Evolutionary conservation across 1,140 invertebrate genomes (phyloP).

Genomic region (Drosophila arizonae): DNA sequence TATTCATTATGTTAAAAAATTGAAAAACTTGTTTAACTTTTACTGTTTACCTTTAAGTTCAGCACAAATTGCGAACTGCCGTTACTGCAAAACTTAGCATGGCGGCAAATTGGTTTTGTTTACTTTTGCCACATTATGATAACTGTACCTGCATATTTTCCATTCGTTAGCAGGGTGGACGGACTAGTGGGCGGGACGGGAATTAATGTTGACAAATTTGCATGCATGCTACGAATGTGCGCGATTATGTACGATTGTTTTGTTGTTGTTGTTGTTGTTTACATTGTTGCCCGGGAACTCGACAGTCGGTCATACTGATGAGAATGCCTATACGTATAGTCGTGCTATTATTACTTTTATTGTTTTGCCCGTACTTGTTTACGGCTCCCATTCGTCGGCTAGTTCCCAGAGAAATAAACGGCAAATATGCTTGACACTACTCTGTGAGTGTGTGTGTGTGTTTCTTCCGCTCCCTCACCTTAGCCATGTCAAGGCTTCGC

Average conservation of each 20-base stretch:
- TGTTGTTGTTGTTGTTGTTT: constrained; percentile 47
- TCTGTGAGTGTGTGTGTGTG: not conserved
- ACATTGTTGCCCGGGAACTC: constrained; percentile 3
- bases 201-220: constrained; percentile 48
- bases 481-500: constrained; percentile 33
- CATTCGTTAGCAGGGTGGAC: not conserved
- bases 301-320: constrained; percentile 5
- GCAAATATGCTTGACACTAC: constrained; percentile 5
- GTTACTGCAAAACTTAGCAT: constrained; percentile 26
- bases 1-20: constrained; percentile 20
- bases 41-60: constrained; percentile 21
- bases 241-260: constrained; percentile 34
- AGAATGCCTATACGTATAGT: constrained; percentile 33
- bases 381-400: constrained; percentile 3
- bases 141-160: constrained; percentile 33
- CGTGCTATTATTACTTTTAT: constrained; percentile 10
- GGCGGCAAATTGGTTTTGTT: constrained; percentile 29
- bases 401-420: constrained; percentile 21
- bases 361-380: constrained; percentile 26
- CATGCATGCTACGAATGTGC: constrained; percentile 25
- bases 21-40: constrained; percentile 22
- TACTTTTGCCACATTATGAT: constrained; percentile 55
- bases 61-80: constrained; percentile 17
- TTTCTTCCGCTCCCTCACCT: too few species aligned
- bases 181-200: not conserved